Conservation (phyloP, 2,797 vertebrate genomes). For the Crenuchus spilurus region DNA sequence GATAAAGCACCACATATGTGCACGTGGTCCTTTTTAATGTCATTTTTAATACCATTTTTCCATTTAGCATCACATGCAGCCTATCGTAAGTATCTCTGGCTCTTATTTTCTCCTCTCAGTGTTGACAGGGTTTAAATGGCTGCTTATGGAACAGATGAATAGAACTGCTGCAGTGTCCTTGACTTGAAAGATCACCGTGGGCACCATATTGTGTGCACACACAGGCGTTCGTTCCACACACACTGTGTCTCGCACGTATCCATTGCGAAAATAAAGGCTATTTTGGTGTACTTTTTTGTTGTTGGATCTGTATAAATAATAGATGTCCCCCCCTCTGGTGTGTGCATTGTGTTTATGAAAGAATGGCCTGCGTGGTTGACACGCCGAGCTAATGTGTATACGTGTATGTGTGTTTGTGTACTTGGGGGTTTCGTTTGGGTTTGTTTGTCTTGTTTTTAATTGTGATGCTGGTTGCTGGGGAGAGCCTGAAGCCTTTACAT, state of each 20-base stretch:
- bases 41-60: not conserved
- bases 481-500: constrained; percentile 50
- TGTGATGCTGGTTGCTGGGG: constrained; percentile 50
- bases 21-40: not conserved
- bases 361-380: constrained; percentile 64
- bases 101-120: not conserved
- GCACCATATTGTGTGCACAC: not conserved
- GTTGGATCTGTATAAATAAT: constrained; percentile 53
- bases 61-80: too few species aligned
- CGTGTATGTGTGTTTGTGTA: constrained; percentile 34
- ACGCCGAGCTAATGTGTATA: constrained; percentile 55
- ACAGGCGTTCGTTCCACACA: constrained; percentile 31
- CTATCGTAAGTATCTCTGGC: not conserved
- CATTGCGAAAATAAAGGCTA: constrained; percentile 4
- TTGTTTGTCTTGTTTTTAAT: constrained; percentile 57
- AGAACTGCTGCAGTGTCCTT: constrained; percentile 11
- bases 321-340: constrained; percentile 49
- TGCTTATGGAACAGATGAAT: constrained; percentile 10
- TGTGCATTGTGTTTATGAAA: constrained; percentile 55
- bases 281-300: constrained; percentile 15
- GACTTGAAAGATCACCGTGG: constrained; percentile 15
- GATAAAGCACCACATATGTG: not conserved
- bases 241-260: constrained; percentile 39
- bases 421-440: constrained; percentile 38
- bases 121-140: not conserved